Evolutionary conservation across 2,113 vertebrate species (phyloP).

Genomic region (Carassius carassius): DNA sequence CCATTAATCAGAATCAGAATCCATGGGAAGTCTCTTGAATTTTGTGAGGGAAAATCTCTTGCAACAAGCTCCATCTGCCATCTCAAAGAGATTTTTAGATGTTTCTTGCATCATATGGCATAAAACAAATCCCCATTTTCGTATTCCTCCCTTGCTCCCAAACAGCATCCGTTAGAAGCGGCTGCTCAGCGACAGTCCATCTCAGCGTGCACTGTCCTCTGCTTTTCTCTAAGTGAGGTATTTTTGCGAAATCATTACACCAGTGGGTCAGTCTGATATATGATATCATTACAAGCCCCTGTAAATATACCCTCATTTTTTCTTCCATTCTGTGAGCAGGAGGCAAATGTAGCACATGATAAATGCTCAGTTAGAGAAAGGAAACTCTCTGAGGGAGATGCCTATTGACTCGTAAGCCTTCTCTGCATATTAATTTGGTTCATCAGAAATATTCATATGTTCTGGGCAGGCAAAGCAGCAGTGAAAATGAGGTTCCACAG

Average conservation of each 20-base stretch:
- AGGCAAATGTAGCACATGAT: conserved; percentile 45
- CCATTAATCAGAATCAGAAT: too few species aligned
- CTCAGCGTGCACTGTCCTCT: not conserved
- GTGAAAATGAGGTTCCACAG: not conserved
- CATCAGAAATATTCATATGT: conserved; percentile 35
- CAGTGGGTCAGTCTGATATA: conserved; percentile 49
- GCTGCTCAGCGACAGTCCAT: not conserved
- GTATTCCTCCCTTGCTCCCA: conserved; percentile 7
- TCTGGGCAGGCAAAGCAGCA: not conserved
- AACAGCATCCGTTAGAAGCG: not conserved
- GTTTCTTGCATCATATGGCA: not conserved
- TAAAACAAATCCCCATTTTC: conserved; percentile 10
- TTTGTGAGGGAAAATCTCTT: not conserved
- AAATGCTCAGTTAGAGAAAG: conserved; percentile 28
- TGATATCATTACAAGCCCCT: conserved; percentile 45
- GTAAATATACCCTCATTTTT: conserved; percentile 35
- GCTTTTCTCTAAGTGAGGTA: conserved; percentile 26
- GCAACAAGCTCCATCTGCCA: conserved; percentile 10
- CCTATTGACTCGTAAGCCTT: conserved; percentile 36
- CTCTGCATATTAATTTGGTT: conserved; percentile 4
- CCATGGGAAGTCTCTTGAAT: conserved; percentile 4
- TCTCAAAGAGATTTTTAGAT: conserved; percentile 2
- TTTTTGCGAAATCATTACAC: conserved; percentile 38
- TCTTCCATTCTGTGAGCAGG: conserved; percentile 43
- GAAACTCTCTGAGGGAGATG: conserved; percentile 34